Evolutionary conservation across 1,140 invertebrate genomes (phyloP).

Genomic region (Leptestheria dahalacensis): DNA sequence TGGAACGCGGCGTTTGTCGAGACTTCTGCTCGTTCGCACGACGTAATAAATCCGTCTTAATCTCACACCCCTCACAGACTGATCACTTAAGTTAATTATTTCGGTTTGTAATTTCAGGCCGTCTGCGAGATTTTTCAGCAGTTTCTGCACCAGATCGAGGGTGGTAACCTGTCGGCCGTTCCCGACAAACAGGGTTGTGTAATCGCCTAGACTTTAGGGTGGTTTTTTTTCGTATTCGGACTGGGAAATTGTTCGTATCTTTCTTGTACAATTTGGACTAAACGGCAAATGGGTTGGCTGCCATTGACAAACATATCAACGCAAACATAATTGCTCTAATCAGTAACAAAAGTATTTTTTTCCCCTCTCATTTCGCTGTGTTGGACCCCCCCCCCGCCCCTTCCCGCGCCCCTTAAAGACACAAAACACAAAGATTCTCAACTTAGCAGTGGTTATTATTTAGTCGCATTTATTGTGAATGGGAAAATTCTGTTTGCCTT

Average conservation of each 20-base stretch:
- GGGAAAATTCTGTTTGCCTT: too few species aligned
- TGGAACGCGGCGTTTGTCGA: conserved; percentile 94
- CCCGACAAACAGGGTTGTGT: conserved; percentile 62
- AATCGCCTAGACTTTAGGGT: conserved; percentile 36
- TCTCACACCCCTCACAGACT: background rate
- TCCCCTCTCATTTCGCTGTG: too few species aligned
- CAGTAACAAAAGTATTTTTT: too few species aligned
- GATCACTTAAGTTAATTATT: background rate
- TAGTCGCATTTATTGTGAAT: too few species aligned
- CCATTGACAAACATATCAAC: too few species aligned
- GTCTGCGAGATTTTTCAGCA: conserved; percentile 82
- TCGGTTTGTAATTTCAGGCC: conserved; percentile 40
- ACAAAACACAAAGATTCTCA: too few species aligned
- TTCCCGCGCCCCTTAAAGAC: too few species aligned
- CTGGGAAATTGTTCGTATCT: too few species aligned
- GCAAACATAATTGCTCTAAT: too few species aligned
- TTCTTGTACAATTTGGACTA: too few species aligned
- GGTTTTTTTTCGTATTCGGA: background rate
- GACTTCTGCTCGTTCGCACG: conserved; percentile 91
- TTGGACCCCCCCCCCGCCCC: too few species aligned
- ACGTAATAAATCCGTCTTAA: conserved; percentile 37
- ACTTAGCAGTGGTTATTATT: too few species aligned
- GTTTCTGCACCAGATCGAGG: conserved; percentile 73
- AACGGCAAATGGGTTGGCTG: background rate
- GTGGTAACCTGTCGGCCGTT: conserved; percentile 54